Base-by-base conservation (phyloP, 2,797 vertebrate species). In the Sciurus vulgaris region DNA sequence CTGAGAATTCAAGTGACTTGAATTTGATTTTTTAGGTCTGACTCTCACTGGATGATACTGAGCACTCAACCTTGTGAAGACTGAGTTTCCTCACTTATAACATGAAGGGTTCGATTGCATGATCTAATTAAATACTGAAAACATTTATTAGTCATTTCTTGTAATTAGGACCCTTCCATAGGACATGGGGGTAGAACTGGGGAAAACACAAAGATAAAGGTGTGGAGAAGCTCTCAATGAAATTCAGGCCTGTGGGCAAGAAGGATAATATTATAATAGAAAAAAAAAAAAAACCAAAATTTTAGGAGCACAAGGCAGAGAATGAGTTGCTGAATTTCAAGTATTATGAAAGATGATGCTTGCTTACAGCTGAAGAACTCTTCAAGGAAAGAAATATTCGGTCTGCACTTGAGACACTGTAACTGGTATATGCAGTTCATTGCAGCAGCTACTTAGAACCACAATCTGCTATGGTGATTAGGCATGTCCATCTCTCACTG, bases 121-220 rank as follows among this genome's bases (percentile, higher is more conserved):
- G 65, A 83, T 92, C 86, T 84, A 69, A 70, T 77, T 95, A 69
- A 93, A 49, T 54, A 70, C 51, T 35, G 82, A 5, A 51, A 93
- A 70, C 6, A 76, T 73, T 77, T 77, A 54, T 63, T 85, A 81
- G 35, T 44, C 89, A 38, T 51, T 89, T 92, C 24, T 51, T 78
- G 59, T 10, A 26, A n/a, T 94, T 61, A 77, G 73, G 74, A 78
- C 18, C 33, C 26, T 79, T 63, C 15, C 49, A 2, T 59, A 77
- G 61, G 56, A 59, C 70, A 17, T 28, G n/a, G 81, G 5, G 26
- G 2, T 41, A 4, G 51, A 70, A 30, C 2, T 81, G 49, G 49
- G 83, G 74, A 77, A 83, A 93, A 95, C 22, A 30, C 13, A 54
- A 70, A 86, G 63, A 59, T 63, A 84, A 35, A 79, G 24, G 69